Base-by-base conservation (phyloP, 2,113 vertebrate species). In the Cranoglanis bouderius region DNA sequence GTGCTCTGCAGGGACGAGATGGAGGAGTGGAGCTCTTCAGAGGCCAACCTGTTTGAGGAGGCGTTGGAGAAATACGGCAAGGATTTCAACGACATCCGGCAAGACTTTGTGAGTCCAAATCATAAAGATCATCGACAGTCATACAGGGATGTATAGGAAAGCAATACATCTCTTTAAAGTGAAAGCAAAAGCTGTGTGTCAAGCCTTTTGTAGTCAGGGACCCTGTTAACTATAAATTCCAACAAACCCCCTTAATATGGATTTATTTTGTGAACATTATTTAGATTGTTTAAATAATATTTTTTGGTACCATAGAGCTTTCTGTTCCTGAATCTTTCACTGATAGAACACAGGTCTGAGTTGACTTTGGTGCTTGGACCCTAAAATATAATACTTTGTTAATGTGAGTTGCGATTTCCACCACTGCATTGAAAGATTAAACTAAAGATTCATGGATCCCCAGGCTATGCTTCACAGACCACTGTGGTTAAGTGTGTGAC, bases 21-120 rank as follows among this genome's bases (percentile, higher is more conserved):
- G 98, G 98, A 99, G 92, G 98, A 99, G 93, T 99, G 98, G 98
- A 99, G 98, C 16, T 97, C 98, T 43, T 99, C 98, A 6, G 98
- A 99, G 94, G 98, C 98, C 4, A 97, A 96, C 94, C 96, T 99
- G 93, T 99, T 99, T 88, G 98, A 99, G 93, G 98, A 99, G 91
- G 98, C 98, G 1, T 90, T 99, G 93, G 98, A 99, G 93, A 99
- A 99, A 93, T 99, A 99, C 57, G 98, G 98, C 91, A 99, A 99
- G 95, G 98, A 99, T 96, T 99, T 99, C 96, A 99, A 98, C 70
- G 98, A 99, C 92, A 99, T 99, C 93, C 97, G 98, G 94, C 98
- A 99, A 96, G 98, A 99, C 94, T 99, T 99, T 94, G 98, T 99
- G 94, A 98, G 98, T 98, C 24, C 29, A 65, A 80, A 49, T 21